Evolutionary conservation across 2,888 invertebrate species (phyloP).

Genomic region (Protodeltote pygarga): DNA sequence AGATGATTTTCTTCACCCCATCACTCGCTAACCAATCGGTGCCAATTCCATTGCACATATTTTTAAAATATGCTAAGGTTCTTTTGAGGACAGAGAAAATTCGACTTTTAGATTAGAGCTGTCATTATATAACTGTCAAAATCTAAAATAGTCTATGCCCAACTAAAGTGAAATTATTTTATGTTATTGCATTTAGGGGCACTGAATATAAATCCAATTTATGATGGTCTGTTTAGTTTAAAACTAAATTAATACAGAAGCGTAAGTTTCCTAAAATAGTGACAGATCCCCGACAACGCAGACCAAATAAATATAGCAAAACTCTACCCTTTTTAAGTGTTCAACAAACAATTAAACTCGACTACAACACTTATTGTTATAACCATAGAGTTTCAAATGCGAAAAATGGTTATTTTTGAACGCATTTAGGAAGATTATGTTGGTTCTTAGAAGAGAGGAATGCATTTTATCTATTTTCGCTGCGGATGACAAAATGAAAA

Average conservation of each 20-base stretch:
- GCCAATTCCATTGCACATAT: no score
- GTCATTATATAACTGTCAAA: no score
- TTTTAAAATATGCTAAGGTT: no score
- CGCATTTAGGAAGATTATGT: slow-evolving; percentile 3
- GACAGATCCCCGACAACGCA: slow-evolving; percentile 16
- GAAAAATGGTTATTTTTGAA: neutral
- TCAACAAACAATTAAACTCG: neutral
- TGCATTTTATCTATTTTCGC: slow-evolving; percentile 29
- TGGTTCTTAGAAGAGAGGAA: slow-evolving; percentile 19
- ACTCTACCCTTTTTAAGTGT: neutral
- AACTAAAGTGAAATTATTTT: no score
- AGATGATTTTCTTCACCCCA: no score
- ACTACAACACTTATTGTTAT: fast-evolving
- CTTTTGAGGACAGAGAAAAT: no score
- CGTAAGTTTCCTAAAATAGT: slow-evolving; percentile 31
- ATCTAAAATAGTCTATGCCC: no score
- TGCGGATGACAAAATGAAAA: slow-evolving; percentile 35
- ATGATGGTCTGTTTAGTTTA: neutral
- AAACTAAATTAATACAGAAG: slow-evolving; percentile 13
- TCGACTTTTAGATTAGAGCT: no score
- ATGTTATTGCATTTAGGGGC: neutral
- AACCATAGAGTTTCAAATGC: slow-evolving; percentile 6
- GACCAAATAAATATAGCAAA: slow-evolving; percentile 32
- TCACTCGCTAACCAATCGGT: no score
- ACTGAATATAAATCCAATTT: neutral